These are phyloP conservation scores for Cercopithecus petaurista DNA, from an alignment of 2,797 vertebrate genomes.

Conservation along the genomic window DNA sequence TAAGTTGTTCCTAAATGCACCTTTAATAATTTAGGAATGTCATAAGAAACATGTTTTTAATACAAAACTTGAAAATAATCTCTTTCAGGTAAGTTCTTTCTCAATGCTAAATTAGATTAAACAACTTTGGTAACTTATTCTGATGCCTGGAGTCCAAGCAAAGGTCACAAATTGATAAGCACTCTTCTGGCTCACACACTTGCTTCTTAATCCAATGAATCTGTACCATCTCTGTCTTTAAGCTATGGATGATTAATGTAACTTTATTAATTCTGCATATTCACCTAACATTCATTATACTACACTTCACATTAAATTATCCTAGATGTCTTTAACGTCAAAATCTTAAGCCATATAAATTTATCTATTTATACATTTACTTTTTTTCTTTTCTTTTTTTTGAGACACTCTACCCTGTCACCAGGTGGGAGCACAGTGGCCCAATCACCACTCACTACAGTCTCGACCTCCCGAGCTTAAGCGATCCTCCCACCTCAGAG, in stretches of 20 bases:
- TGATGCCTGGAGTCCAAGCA: not conserved
- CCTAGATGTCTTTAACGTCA: constrained; percentile 21
- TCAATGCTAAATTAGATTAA: not conserved
- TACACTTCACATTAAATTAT: not conserved
- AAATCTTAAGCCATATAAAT: constrained; percentile 45
- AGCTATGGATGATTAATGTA: not conserved
- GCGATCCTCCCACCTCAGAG: not conserved
- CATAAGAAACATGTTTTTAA: constrained; percentile 32
- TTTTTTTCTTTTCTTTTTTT: not conserved
- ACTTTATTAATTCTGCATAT: not conserved
- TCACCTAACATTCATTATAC: not conserved
- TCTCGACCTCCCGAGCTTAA: not conserved
- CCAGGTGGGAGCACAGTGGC: not conserved
- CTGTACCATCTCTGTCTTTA: not conserved
- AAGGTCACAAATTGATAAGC: constrained; percentile 32
- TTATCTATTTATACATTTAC: constrained; percentile 27
- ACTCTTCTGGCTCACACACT: not conserved
- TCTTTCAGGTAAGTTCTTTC: constrained; percentile 37
- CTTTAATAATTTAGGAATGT: constrained; percentile 37
- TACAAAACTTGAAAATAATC: constrained; percentile 20
- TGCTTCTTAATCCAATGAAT: constrained; percentile 29
- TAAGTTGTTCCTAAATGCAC: constrained; percentile 25
- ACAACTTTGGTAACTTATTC: not conserved
- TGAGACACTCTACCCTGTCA: not conserved
- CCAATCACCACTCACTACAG: not conserved